Evolutionary conservation across 2,888 invertebrate species (phyloP).

Genomic region (Punctoribates punctum): DNA sequence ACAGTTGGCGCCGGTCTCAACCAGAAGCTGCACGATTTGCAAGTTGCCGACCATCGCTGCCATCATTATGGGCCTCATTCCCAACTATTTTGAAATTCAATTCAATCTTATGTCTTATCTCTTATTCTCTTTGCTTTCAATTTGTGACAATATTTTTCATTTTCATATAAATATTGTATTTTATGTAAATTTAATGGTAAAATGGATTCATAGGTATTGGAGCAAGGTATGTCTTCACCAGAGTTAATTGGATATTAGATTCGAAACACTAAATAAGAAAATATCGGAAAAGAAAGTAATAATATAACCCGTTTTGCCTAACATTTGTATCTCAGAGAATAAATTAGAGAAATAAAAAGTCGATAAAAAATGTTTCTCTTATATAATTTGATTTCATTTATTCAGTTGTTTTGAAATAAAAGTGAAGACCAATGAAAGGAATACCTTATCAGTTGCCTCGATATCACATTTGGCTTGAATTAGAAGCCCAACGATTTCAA

Average conservation of each 20-base stretch:
- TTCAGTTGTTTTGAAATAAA: background rate
- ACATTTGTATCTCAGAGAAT: background rate
- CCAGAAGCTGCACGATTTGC: conserved; percentile 52
- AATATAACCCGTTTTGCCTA: no score
- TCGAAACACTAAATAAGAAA: no score
- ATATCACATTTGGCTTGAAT: conserved; percentile 54
- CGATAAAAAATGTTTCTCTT: background rate
- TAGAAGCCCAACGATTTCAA: conserved; percentile 52
- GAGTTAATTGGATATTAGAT: no score
- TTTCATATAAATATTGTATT: no score
- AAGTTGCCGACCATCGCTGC: conserved; percentile 51
- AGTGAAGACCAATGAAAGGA: background rate
- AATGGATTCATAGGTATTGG: no score
- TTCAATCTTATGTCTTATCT: background rate
- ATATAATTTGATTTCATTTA: background rate
- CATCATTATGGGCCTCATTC: conserved; percentile 51
- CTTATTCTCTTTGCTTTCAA: no score
- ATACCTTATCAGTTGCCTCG: conserved; percentile 53
- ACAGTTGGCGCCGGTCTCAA: conserved; percentile 54
- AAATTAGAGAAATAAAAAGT: background rate
- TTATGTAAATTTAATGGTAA: no score
- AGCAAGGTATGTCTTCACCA: no score
- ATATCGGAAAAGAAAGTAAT: no score
- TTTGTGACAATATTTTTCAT: no score
- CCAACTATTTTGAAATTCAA: conserved; percentile 52